A percentile compares a stretch with the other conserved stretches of the same genome.
Conservation (phyloP, 2,888 invertebrate genomes). For the Cantharis flavilabris region DNA sequence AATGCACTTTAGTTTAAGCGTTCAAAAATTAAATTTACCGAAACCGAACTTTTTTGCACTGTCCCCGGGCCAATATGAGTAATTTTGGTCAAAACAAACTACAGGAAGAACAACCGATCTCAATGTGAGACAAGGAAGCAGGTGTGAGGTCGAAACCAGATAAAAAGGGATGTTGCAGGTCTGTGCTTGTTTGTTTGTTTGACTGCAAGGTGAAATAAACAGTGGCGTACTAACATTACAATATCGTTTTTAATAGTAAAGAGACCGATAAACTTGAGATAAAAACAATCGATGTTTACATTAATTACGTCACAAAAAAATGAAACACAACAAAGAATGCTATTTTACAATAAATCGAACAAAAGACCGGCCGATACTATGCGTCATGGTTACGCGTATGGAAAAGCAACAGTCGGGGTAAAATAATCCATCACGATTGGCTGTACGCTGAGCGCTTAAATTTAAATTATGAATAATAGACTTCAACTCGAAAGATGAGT, state of each 20-base stretch:
- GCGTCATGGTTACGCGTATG: neutral
- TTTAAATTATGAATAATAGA: neutral
- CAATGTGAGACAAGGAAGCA: neutral
- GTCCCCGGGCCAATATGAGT: neutral
- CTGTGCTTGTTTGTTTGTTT: slow-evolving; percentile 11
- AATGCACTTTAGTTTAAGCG: neutral
- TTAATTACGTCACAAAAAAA: neutral
- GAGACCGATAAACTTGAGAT: neutral
- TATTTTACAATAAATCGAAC: neutral
- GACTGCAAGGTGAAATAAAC: slow-evolving; percentile 3
- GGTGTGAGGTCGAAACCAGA: slow-evolving; percentile 1
- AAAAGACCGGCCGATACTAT: neutral
- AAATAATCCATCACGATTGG: neutral
- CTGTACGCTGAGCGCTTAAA: neutral
- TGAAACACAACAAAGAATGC: neutral
- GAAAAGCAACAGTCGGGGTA: neutral
- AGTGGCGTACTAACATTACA: neutral
- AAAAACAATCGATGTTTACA: neutral
- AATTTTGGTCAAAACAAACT: neutral
- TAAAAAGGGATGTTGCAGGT: slow-evolving; percentile 11
- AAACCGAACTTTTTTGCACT: neutral
- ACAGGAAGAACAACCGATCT: neutral
- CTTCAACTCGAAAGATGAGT: neutral
- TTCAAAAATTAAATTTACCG: neutral
- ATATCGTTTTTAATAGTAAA: neutral